Base-by-base conservation (phyloP, 2,888 invertebrate species). In the Hirtodrosophila confusa region DNA sequence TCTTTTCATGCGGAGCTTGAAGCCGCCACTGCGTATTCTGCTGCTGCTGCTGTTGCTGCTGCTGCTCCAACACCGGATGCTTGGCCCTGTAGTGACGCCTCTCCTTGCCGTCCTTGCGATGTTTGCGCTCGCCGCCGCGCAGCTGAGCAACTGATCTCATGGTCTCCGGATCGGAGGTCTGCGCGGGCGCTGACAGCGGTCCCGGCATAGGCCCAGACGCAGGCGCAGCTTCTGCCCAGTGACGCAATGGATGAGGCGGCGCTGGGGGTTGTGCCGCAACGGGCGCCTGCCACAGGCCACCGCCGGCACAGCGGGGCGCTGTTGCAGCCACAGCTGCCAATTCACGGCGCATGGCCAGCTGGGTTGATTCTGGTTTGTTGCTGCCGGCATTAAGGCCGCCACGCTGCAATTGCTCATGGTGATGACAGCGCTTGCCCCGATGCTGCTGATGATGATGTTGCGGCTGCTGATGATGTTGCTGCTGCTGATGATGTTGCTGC, bases 301-400 rank as follows among this genome's bases (percentile, higher is more conserved):
- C 37, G 17, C 9, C 40, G 3, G 12, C 44, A 4, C 33, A 49
- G 0, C 54, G 69, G 0, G 80, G 53, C 2, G 69, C 69, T 5
- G 70, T 62, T 8, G 69, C 70, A 1, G 64, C 70, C 35, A 69
- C 62, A 4, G 74, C 74, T 0, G 79, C 75, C 33, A 68, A 17
- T 41, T 73, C 73, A 0, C 67, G 44, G 0, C 37, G 57, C 47
- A 67, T 2, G 0, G 49, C 35, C 24, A 55, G 35, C 11, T 49
- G 44, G 4, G 50, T 4, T 2, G 41, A 9, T 5, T 64, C 57
- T 17, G 12, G 35, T 17, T 17, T 17, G 17, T 17, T 17, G 17
- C 17, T 17, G 36, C 7, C 6, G 17, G 9, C 23, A 33, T 31
- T 3, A 17, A 9, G 4, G n/a, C 31, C 41, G 12, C 11, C 11